These are phyloP conservation scores for Calidris pygmaea DNA, from an alignment of 2,113 vertebrate genomes.

Conservation along the genomic window DNA sequence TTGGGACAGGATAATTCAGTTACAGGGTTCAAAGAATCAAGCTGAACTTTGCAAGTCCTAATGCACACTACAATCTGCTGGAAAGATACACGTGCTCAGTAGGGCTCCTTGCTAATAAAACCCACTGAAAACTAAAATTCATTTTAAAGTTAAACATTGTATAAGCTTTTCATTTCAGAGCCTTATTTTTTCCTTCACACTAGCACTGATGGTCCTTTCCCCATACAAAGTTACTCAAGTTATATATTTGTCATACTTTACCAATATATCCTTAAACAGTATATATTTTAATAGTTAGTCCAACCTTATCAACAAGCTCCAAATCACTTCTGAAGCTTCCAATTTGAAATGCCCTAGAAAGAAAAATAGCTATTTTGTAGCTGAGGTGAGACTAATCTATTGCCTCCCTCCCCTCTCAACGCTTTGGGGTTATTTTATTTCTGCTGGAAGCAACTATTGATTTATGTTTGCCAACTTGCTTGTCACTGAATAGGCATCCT, in stretches of 20 bases:
- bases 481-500: not conserved
- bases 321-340: not conserved
- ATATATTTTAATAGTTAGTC: not conserved
- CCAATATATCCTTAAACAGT: not conserved
- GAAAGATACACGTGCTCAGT: not conserved
- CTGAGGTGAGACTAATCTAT: not conserved
- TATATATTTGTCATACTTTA: not conserved
- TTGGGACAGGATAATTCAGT: not conserved
- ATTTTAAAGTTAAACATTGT: not conserved
- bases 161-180: not conserved
- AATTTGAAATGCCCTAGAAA: not conserved
- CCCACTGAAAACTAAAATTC: not conserved
- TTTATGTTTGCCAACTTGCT: not conserved
- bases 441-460: not conserved
- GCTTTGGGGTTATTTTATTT: not conserved
- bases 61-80: not conserved
- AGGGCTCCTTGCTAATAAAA: not conserved
- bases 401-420: not conserved
- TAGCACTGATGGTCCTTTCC: not conserved
- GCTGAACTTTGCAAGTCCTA: not conserved
- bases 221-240: not conserved
- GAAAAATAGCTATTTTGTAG: not conserved
- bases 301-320: not conserved
- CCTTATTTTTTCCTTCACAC: not conserved
- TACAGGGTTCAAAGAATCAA: not conserved